phyloP scores from a whole-genome alignment of 2,888 invertebrate species.

The Epinotia ramella region DNA sequence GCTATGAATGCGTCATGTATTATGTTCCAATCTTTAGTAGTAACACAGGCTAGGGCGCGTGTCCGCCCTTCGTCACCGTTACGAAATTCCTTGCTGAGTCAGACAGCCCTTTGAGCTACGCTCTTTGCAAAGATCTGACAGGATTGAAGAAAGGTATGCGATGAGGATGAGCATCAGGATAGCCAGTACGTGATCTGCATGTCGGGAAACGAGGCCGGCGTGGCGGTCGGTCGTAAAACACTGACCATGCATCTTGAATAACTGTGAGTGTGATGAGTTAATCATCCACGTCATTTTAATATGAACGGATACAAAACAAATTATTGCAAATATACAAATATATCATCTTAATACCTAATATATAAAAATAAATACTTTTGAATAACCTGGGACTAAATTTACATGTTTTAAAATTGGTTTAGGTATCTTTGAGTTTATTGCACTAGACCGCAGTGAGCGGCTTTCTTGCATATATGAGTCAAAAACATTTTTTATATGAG shows the following conservation, averaged over 20 bases:
- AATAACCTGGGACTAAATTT: no score
- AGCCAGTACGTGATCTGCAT: constrained; percentile 24
- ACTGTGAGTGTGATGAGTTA: constrained; percentile 1
- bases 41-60: neutral
- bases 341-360: no score
- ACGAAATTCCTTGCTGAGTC: neutral
- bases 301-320: neutral
- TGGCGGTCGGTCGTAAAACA: constrained; percentile 31
- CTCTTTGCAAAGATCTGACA: neutral
- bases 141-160: neutral
- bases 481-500: no score
- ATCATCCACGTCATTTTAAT: neutral
- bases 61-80: neutral
- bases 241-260: constrained; percentile 31
- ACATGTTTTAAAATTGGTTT: no score
- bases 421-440: no score
- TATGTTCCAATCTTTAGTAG: neutral
- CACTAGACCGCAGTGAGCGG: no score
- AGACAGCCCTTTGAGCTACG: neutral
- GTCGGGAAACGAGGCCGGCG: constrained; percentile 18
- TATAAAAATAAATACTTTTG: no score
- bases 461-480: no score
- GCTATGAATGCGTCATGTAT: neutral
- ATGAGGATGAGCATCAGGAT: neutral
- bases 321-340: no score